Base-by-base conservation (phyloP, 2,888 invertebrate genomes). In the Mylabris sibirica region DNA sequence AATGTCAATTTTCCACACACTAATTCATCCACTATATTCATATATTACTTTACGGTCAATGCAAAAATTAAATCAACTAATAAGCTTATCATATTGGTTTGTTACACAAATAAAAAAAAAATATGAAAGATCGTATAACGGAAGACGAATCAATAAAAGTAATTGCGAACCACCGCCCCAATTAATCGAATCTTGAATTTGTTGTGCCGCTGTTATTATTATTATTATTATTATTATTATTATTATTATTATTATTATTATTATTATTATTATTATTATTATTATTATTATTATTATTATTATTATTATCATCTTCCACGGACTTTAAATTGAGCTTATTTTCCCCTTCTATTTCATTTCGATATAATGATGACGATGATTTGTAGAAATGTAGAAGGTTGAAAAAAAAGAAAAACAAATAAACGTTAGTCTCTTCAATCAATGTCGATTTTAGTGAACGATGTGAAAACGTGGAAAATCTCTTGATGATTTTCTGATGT, bases 21-120 rank as follows among this genome's bases (percentile, higher is more conserved):
- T 57, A 24, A 57, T 57, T 35, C 41, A 38, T 38, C 35, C 22
- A 61, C 22, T 38, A 41, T 38, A 41, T 61, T 41, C 61, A n/a
- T 17, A n/a, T 17, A 61, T 61, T 38, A 61, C n/a, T 61, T 61
- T 61, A 61, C 61, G 61, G 61, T 61, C 60, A 60, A 35, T 30
- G 60, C 34, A 17, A 14, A 14, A 34, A 60, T 35, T n/a, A 17
- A 9, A 60, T 5, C 11, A 20, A 35, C 9, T 6, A 30, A n/a
- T n/a, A 30, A 30, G 30, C 8, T 30, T 30, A 30, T 30, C 30
- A 8, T 30, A 30, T 30, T 30, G 30, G 8, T 20, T 11, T 20
- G 11, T 49, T 20, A 49, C 11, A 17, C 4, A 12, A 4, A 17
- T 6, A 2, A 17, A 4, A 44, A n/a, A 44, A 44, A 44, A 44